phyloP scores from a whole-genome alignment of 2,113 vertebrate genomes.

The Falcunculus frontatus region DNA sequence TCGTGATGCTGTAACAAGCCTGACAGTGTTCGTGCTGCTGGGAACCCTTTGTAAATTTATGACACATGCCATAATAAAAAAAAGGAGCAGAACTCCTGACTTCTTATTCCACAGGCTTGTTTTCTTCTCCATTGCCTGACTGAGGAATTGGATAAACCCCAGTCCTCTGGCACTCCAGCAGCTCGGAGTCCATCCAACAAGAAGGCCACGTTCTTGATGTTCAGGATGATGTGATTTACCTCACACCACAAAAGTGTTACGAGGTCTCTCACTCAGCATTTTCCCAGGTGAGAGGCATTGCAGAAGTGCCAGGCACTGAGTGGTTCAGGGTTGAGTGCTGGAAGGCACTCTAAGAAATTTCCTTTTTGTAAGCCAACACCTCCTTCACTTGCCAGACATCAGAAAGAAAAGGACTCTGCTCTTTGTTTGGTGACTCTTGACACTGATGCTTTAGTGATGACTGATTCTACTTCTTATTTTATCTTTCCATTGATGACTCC shows the following conservation, averaged over 20 bases:
- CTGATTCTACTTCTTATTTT: background rate
- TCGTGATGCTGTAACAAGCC: background rate
- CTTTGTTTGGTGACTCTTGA: background rate
- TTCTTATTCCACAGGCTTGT: background rate
- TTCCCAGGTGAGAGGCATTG: background rate
- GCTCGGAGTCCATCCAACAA: background rate
- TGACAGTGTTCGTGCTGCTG: background rate
- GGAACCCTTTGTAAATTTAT: background rate
- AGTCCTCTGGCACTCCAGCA: background rate
- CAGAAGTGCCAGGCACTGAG: background rate
- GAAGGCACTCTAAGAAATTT: background rate
- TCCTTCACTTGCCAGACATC: background rate
- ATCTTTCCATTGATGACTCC: background rate
- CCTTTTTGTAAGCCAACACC: background rate
- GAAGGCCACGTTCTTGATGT: rapidly evolving
- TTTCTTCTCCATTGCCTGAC: background rate
- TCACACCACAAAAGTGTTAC: rapidly evolving
- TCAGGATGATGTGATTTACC: background rate
- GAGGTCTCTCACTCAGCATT: background rate
- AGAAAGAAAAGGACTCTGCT: background rate
- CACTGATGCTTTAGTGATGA: background rate
- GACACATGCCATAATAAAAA: background rate
- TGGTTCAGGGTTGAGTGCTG: background rate
- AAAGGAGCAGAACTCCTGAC: background rate
- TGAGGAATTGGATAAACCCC: background rate